phyloP scores from a whole-genome alignment of 2,113 vertebrate species.

The Anhinga rufa region DNA sequence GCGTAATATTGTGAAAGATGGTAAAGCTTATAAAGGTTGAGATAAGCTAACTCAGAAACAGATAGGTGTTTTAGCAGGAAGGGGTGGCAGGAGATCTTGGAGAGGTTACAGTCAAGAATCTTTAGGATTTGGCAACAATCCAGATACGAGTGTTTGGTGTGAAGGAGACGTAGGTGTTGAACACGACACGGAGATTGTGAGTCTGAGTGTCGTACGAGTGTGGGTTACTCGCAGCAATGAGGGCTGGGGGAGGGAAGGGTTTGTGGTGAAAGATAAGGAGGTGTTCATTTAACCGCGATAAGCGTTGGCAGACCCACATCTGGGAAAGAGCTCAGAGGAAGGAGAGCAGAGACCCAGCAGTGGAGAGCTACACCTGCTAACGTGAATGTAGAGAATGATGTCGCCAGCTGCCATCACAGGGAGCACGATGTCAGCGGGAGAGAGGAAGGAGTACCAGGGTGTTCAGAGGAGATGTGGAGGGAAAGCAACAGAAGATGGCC shows the following conservation, averaged over 20 bases:
- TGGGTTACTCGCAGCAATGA: not conserved
- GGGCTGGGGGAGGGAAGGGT: not conserved
- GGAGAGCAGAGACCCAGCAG: not conserved
- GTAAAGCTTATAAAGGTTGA: not conserved
- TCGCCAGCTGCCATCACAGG: not conserved
- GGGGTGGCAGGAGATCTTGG: not conserved
- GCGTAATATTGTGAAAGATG: not conserved
- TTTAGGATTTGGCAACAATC: not conserved
- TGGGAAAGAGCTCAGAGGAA: not conserved
- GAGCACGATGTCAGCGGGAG: rapidly evolving
- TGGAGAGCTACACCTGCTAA: not conserved
- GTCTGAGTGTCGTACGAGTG: not conserved
- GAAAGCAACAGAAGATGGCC: not conserved
- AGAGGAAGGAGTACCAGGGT: not conserved
- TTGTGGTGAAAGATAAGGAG: slow-evolving; percentile 3
- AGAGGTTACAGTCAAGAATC: not conserved
- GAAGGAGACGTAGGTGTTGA: not conserved
- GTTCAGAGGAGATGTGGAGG: not conserved
- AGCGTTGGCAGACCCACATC: not conserved
- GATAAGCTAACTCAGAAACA: not conserved
- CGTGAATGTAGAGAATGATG: not conserved
- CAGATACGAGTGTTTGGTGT: not conserved
- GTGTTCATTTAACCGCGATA: not conserved
- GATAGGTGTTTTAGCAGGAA: not conserved
- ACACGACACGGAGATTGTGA: rapidly evolving